These are phyloP conservation scores for Reticulitermes lucifugus DNA, from an alignment of 2,888 invertebrate species.

Conservation along the genomic window DNA sequence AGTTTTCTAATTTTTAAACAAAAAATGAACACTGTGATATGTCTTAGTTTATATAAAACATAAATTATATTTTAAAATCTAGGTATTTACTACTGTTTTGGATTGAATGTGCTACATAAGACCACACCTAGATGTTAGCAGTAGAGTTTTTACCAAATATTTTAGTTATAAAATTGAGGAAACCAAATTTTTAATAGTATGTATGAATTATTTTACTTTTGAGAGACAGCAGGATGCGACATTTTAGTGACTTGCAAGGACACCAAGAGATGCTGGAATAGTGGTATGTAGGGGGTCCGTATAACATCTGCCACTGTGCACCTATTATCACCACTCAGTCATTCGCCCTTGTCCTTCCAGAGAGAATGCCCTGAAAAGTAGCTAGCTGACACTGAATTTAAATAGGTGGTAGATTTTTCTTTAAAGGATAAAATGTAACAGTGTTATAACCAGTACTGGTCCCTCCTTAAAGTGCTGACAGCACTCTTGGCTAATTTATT, in stretches of 20 bases:
- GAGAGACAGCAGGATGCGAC: background rate
- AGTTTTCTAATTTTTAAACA: background rate
- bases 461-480: background rate
- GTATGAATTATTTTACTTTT: background rate
- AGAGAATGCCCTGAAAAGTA: background rate
- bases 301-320: background rate
- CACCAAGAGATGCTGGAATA: conserved; percentile 2
- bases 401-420: background rate
- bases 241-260: background rate
- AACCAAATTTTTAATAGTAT: background rate
- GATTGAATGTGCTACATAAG: background rate
- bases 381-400: background rate
- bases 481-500: background rate
- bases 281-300: background rate
- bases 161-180: background rate
- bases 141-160: background rate
- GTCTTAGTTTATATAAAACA: background rate
- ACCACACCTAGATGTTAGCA: background rate
- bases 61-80: background rate
- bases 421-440: background rate
- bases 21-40: background rate
- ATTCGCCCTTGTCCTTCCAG: background rate
- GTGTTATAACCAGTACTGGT: background rate
- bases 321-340: background rate
- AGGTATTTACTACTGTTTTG: background rate